phyloP scores from a whole-genome alignment of 2,113 vertebrate species.

The Petromus typicus region DNA sequence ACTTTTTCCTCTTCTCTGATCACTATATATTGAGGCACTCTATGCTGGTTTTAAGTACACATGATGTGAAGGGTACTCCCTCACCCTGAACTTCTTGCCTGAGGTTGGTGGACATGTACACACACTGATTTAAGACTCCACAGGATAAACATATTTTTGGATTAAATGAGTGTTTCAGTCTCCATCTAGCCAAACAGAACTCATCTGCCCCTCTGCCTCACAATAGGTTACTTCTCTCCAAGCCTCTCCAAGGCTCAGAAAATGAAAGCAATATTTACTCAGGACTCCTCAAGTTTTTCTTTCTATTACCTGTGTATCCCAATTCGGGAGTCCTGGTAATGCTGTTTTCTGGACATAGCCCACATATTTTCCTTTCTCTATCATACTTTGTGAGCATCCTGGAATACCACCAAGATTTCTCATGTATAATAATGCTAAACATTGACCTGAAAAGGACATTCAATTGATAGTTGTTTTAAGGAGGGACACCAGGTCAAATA shows the following conservation, averaged over 20 bases:
- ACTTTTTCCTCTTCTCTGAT: background rate
- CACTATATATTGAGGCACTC: background rate
- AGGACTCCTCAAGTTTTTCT: background rate
- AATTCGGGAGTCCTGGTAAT: background rate
- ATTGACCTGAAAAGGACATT: conserved; percentile 1
- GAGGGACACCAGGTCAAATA: background rate
- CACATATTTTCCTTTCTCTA: background rate
- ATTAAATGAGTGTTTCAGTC: background rate
- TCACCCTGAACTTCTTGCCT: background rate
- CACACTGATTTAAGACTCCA: conserved; percentile 8
- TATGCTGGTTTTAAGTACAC: background rate
- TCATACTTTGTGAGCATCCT: background rate
- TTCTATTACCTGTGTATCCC: background rate
- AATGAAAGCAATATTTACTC: background rate
- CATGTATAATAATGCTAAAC: background rate
- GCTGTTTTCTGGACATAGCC: background rate
- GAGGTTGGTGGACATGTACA: background rate
- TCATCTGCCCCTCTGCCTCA: background rate
- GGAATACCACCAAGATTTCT: background rate
- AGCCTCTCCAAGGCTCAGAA: background rate
- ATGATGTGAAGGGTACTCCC: background rate
- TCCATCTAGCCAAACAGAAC: background rate
- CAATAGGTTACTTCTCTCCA: background rate
- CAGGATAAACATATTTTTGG: background rate
- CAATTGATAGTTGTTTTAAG: background rate